A percentile compares a stretch with the other conserved stretches of the same genome.
These are phyloP conservation scores for Chloromyia formosa DNA, from an alignment of 2,888 invertebrate genomes.

Conservation along the genomic window DNA sequence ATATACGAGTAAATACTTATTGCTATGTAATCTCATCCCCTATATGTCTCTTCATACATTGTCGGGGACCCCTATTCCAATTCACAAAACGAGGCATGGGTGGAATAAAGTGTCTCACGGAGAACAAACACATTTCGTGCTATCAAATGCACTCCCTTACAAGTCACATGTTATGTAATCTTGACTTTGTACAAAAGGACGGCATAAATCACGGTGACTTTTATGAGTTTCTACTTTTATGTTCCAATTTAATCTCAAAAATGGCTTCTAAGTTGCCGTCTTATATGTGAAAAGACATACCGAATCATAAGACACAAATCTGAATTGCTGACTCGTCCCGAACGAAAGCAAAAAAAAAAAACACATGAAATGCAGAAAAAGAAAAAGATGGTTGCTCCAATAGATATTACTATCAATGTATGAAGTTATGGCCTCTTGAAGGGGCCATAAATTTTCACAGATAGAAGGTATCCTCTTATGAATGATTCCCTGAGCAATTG, in stretches of 20 bases:
- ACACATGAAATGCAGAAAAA: too few species aligned
- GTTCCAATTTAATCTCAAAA: constrained; percentile 35
- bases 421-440: constrained; percentile 25
- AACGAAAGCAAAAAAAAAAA: too few species aligned
- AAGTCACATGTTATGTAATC: constrained; percentile 40
- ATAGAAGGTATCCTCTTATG: constrained; percentile 7
- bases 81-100: background rate
- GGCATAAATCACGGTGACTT: constrained; percentile 50
- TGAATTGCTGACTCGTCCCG: constrained; percentile 22
- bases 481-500: constrained; percentile 12
- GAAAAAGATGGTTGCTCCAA: constrained; percentile 25
- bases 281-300: constrained; percentile 22
- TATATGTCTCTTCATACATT: too few species aligned
- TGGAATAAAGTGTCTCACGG: constrained; percentile 25
- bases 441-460: constrained; percentile 34
- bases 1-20: too few species aligned
- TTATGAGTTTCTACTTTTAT: constrained; percentile 45
- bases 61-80: too few species aligned
- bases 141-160: constrained; percentile 16
- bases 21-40: too few species aligned
- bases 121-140: constrained; percentile 19
- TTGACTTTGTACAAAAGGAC: constrained; percentile 25
- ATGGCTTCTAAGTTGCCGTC: constrained; percentile 42
- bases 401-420: constrained; percentile 38
- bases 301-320: constrained; percentile 19